Base-by-base conservation (phyloP, 2,888 invertebrate species). In the Cecidostiba fungosa region DNA sequence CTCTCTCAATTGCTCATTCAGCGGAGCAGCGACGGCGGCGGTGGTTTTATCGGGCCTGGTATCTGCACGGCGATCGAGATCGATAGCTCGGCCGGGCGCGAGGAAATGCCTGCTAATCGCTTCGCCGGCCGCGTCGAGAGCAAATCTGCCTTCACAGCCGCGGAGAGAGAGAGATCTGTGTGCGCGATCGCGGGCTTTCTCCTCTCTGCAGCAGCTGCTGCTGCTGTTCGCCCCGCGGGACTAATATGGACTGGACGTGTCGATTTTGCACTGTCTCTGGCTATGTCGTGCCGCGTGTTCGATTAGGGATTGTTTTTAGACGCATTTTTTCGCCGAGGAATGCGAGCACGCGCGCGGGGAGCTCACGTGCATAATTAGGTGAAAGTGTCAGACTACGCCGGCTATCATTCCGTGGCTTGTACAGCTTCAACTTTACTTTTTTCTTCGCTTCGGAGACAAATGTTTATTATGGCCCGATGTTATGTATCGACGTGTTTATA, bases 1-100 rank as follows among this genome's bases (percentile, higher is more conserved):
- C 70, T 32, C 70, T 77, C 62, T 62, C 47, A 3, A 82, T 69
- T 82, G 76, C 69, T 77, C 77, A 69, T 70, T 70, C 54, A 76
- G 80, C 69, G 62, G 59, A 50, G 83, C 62, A 47, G 69, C 69
- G 69, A 29, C 72, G 32, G 23, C 16, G 66, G n/a, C 36, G 29
- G 69, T 6, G 36, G 36, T 36, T 32, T 87, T 87, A 87, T 87
- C 85, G 73, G 72, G 72, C 39, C 78, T 80, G 73, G 77, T 85
- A 87, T 87, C 87, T 79, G 54, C 23, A 14, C 59, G 39, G 43
- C 80, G 85, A 87, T 87, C 85, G 80, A 85, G 85, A 85, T 87
- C 83, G 80, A 85, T 85, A 83, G 70, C 50, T 54, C 50, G 10
- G 43, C 47, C 26, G 10, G 59, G 47, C 26, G 85, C 84, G 79